Evolutionary conservation across 1,140 invertebrate genomes (phyloP).

Genomic region (Aphelenchoides besseyi): DNA sequence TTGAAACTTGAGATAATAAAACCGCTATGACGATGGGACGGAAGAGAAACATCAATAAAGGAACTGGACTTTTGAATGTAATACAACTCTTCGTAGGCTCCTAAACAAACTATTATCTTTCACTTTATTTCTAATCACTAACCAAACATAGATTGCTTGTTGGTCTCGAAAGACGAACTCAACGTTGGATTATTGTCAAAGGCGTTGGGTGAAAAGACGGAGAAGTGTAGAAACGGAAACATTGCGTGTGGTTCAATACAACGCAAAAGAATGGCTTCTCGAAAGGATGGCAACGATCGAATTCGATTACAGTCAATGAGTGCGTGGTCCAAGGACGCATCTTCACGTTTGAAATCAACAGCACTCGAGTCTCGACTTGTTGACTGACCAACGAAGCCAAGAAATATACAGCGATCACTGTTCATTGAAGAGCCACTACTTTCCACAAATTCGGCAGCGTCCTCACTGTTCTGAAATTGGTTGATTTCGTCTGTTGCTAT

Average conservation of each 20-base stretch:
- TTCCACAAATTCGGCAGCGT: conserved; percentile 37
- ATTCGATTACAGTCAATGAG: conserved; percentile 50
- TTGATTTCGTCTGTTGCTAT: too few relatives aligned
- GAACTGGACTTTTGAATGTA: conserved; percentile 47
- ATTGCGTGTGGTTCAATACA: conserved; percentile 56
- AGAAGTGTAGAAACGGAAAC: conserved; percentile 53
- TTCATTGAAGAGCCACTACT: conserved; percentile 26
- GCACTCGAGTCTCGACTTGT: conserved; percentile 6
- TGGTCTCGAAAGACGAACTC: conserved; percentile 13
- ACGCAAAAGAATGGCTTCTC: conserved; percentile 49
- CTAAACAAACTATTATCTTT: too few relatives aligned
- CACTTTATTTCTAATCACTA: too few relatives aligned
- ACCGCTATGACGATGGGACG: conserved; percentile 48
- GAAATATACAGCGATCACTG: conserved; percentile 22
- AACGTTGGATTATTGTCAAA: conserved; percentile 24
- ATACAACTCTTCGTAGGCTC: conserved; percentile 54
- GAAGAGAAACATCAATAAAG: conserved; percentile 29
- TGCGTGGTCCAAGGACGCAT: conserved; percentile 46
- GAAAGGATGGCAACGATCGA: conserved; percentile 27
- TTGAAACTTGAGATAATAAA: conserved; percentile 56
- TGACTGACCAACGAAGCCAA: conserved; percentile 26
- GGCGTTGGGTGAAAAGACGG: conserved; percentile 29
- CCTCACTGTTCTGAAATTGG: conserved; percentile 38
- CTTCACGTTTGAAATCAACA: conserved; percentile 49
- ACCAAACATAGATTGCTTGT: conserved; percentile 25